Evolutionary conservation across 2,888 invertebrate genomes (phyloP), one percentile per base, ranked within the genome.

Genomic region (Seladonia tumulorum): DNA sequence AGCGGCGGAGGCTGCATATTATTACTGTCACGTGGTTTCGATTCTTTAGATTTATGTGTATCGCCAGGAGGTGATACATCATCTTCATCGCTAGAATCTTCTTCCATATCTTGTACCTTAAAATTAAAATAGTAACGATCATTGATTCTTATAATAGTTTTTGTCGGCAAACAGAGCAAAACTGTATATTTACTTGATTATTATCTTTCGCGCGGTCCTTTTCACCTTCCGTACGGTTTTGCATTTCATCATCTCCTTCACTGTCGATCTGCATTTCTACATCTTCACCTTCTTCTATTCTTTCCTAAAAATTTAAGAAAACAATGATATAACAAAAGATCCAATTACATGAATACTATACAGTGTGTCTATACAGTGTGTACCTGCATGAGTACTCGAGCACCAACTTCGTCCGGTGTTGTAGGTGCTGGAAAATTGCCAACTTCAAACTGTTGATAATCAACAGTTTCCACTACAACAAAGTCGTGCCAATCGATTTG

Each of bases 401-500:
- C 99, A 3, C 99, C 99, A 0, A 99, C 99, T 95, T 99, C 99
- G 88, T 99, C 98, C 0, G 99, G 99, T 8, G 99, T 99, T 0
- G 99, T 99, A 0, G 99, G 99, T 4, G 99, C 98, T 0, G 99
- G 99, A 93, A 99, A 98, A 94, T 99, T 98, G 0, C 99, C 99
- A 18, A 97, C 97, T 95, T 99, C 99, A 92, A 98, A 98, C 0
- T 98, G 98, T 91, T 99, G 99, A 95, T 99, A 99, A 95, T 99
- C 99, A 0, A 99, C 99, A 0, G 99, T 99, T 95, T 99, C 99
- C 0, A 99, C 99, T 0, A 99, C 99, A 1, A 99, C 99, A 95
- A 99, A 99, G 95, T 99, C 99, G 94, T 99, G 99, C 99, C 99
- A 99, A 95, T 99, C 99, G 88, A 99, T 99, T 93, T 99, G 99